Evolutionary conservation across 1,140 invertebrate genomes (phyloP).

Genomic region (Ridgeia piscesae): DNA sequence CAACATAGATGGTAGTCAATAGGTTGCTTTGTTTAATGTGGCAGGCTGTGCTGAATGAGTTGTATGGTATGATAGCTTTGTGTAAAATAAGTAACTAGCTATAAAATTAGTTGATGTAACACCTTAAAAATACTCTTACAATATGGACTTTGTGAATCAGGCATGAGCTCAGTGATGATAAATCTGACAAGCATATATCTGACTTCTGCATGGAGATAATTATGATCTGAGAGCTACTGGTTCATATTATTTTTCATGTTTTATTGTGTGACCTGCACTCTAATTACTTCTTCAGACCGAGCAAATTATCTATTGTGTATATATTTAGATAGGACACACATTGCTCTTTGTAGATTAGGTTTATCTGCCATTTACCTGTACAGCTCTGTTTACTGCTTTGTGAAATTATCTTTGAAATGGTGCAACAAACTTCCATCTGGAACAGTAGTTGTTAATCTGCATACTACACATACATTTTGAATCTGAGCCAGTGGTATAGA

Average conservation of each 20-base stretch:
- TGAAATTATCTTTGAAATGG: neutral
- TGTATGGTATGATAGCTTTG: neutral
- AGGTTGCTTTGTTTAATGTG: neutral
- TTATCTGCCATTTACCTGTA: neutral
- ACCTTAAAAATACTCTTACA: neutral
- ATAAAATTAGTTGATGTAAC: neutral
- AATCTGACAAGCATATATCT: neutral
- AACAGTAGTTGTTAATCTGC: neutral
- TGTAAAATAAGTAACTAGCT: neutral
- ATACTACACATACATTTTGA: neutral
- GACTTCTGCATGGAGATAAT: neutral
- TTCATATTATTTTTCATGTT: neutral
- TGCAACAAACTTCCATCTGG: neutral
- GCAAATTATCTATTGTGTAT: neutral
- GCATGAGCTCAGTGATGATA: neutral
- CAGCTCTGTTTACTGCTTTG: neutral
- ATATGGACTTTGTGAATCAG: neutral
- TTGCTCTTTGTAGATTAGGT: too few relatives aligned
- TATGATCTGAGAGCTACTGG: neutral
- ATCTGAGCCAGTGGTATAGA: neutral
- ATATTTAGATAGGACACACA: too few relatives aligned
- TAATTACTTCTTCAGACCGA: neutral
- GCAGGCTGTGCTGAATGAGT: neutral
- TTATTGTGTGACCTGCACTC: neutral
- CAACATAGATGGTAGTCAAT: too few relatives aligned